These are phyloP conservation scores for Meloidogyne floridensis DNA, from an alignment of 1,140 invertebrate genomes.

Conservation along the genomic window DNA sequence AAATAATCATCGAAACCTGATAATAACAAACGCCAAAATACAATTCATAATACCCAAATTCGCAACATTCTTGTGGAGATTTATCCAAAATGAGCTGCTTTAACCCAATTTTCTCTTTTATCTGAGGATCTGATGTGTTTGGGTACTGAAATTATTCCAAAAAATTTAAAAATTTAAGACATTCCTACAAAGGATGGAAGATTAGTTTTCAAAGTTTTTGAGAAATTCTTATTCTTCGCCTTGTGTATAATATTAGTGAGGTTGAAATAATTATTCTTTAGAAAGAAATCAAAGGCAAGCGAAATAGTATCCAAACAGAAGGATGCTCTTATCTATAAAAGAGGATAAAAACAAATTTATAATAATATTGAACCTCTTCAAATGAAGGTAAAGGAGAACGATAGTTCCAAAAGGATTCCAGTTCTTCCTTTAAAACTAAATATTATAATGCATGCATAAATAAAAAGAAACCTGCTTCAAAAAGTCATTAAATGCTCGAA, in stretches of 20 bases:
- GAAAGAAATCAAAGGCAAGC: conserved; percentile 36
- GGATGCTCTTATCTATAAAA: conserved; percentile 40
- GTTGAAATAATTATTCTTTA: conserved; percentile 27
- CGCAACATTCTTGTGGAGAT: conserved; percentile 31
- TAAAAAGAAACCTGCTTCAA: conserved; percentile 25
- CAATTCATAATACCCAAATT: conserved; percentile 54
- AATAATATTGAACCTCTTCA: conserved; percentile 49
- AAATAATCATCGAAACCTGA: conserved; percentile 36
- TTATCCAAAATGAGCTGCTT: conserved; percentile 14
- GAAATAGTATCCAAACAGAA: conserved; percentile 47
- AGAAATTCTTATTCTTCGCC: background rate
- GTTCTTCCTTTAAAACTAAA: conserved; percentile 32
- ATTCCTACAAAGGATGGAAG: too few species aligned
- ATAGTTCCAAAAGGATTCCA: conserved; percentile 41
- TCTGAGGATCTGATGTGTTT: background rate
- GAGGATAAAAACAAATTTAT: conserved; percentile 7
- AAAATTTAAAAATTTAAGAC: too few species aligned
- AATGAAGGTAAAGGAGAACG: conserved; percentile 34
- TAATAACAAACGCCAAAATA: conserved; percentile 49
- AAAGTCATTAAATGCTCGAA: conserved; percentile 38
- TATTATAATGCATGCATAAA: conserved; percentile 31
- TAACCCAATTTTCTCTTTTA: conserved; percentile 18
- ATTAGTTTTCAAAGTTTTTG: background rate
- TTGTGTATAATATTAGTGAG: background rate
- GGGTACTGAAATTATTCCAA: background rate